Conservation (phyloP, 30 jellyfish, hydroid and myxozoan species). For the Pseudorhiza aurosa region DNA sequence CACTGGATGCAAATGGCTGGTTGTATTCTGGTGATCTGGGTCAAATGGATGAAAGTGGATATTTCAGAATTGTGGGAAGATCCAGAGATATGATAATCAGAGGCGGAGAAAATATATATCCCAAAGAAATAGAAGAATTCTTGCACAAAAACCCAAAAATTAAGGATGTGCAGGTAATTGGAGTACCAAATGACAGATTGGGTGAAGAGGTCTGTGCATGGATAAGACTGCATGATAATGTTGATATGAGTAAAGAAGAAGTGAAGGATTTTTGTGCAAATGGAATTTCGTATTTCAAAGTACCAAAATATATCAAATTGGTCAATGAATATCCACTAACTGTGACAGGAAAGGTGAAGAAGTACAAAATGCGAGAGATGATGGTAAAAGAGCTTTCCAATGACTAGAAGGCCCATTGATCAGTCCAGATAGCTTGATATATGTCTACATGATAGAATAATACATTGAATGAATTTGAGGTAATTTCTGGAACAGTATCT, state of each 20-base stretch:
- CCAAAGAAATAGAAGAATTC: slow-evolving; percentile 89
- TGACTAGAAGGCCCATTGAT: too few relatives aligned
- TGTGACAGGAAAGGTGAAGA: slow-evolving; percentile 84
- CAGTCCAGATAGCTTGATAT: too few relatives aligned
- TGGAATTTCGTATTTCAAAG: slow-evolving; percentile 71
- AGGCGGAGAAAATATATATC: slow-evolving; percentile 95
- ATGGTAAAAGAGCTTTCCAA: slow-evolving; percentile 31
- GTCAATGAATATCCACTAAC: slow-evolving; percentile 86
- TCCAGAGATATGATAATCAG: slow-evolving; percentile 94
- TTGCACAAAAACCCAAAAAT: slow-evolving; percentile 80
- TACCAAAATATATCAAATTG: slow-evolving; percentile 79
- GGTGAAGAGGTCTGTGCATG: slow-evolving; percentile 96
- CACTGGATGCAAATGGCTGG: slow-evolving; percentile 84
- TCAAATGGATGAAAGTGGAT: slow-evolving; percentile 78
- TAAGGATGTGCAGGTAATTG: slow-evolving; percentile 91
- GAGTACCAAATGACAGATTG: slow-evolving; percentile 83
- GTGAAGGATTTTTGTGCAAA: slow-evolving; percentile 45
- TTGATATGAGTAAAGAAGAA: slow-evolving; percentile 15
- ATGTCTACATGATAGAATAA: too few relatives aligned
- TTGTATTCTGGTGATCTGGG: slow-evolving; percentile 91
- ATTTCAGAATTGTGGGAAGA: slow-evolving; percentile 80
- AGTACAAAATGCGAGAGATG: slow-evolving; percentile 61
- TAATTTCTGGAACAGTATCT: too few relatives aligned
- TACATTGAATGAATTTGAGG: too few relatives aligned
- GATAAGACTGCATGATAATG: slow-evolving; percentile 64